These are phyloP conservation scores for Oscheius sp. DNA, from an alignment of 1,140 invertebrate species.

Conservation along the genomic window DNA sequence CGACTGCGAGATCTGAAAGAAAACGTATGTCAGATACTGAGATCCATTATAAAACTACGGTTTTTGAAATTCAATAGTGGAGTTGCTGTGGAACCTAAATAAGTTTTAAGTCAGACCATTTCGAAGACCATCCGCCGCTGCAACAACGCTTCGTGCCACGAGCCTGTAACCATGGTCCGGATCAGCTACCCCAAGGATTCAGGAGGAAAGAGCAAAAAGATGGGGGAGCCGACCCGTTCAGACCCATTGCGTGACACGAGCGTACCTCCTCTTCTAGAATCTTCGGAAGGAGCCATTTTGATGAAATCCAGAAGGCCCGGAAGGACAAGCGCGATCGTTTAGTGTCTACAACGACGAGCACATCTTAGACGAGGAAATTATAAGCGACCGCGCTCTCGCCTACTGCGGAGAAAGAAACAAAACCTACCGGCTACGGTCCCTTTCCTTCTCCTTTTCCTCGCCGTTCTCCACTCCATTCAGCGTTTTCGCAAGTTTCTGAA, in stretches of 20 bases:
- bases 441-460: background rate
- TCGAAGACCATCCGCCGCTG: background rate
- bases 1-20: background rate
- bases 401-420: background rate
- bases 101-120: too few species aligned
- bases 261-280: background rate
- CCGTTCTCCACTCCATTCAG: background rate
- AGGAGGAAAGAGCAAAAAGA: background rate
- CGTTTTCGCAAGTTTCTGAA: background rate
- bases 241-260: background rate
- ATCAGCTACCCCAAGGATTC: background rate
- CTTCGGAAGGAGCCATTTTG: background rate
- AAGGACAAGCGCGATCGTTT: background rate
- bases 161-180: background rate
- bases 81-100: too few species aligned
- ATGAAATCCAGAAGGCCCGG: too few species aligned
- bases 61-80: conserved; percentile 1
- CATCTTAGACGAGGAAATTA: background rate
- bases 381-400: background rate
- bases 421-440: background rate
- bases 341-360: background rate
- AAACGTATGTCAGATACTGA: background rate
- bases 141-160: background rate
- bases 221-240: background rate
- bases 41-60: background rate